phyloP scores from a whole-genome alignment of 2,888 invertebrate genomes.

The Trichacis sp. region DNA sequence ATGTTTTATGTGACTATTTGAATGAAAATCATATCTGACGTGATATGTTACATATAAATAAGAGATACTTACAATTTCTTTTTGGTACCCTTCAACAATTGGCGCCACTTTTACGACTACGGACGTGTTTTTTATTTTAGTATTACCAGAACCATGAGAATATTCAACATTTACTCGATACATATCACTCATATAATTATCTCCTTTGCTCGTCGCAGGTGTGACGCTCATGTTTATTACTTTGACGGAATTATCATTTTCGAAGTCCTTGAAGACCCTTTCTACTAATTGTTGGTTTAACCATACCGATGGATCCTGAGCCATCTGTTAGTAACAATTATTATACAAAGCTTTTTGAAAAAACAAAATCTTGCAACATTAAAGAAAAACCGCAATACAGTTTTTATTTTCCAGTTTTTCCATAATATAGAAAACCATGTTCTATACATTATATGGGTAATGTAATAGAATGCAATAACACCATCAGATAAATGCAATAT shows the following conservation, averaged over 20 bases:
- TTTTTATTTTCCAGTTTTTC: too few species aligned
- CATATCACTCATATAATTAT: constrained; percentile 66
- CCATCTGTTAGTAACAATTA: too few species aligned
- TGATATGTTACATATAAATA: too few species aligned
- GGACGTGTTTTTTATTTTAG: not conserved
- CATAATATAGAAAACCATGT: too few species aligned
- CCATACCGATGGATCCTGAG: constrained; percentile 46
- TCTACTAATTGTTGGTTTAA: constrained; percentile 54
- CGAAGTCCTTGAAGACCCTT: constrained; percentile 51
- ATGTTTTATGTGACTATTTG: too few species aligned
- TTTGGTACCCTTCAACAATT: constrained; percentile 65
- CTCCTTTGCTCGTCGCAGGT: constrained; percentile 61
- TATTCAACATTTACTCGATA: constrained; percentile 38
- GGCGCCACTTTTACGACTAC: constrained; percentile 61
- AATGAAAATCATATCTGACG: too few species aligned
- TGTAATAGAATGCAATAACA: too few species aligned
- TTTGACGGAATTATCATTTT: constrained; percentile 50
- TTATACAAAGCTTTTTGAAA: too few species aligned
- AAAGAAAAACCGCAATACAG: too few species aligned
- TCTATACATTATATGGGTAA: too few species aligned
- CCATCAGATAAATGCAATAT: too few species aligned
- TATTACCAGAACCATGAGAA: not conserved
- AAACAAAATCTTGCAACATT: too few species aligned
- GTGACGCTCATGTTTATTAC: constrained; percentile 53
- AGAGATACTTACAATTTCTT: constrained; percentile 36